Evolutionary conservation across 2,888 invertebrate genomes (phyloP).

Genomic region (Pomacea canaliculata): DNA sequence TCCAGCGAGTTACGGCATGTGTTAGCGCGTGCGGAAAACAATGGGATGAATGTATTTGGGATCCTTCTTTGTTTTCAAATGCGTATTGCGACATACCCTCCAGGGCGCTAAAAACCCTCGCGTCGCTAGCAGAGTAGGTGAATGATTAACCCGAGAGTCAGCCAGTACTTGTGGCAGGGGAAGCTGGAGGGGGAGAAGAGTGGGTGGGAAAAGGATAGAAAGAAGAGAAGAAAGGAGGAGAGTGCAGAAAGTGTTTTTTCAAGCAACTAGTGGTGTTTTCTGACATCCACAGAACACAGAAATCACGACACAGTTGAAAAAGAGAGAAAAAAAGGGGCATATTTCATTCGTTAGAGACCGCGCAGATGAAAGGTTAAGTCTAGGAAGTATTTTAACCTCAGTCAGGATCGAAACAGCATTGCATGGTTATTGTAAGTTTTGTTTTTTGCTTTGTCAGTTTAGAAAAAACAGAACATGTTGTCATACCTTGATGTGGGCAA

Average conservation of each 20-base stretch:
- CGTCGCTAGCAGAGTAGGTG: too few relatives aligned
- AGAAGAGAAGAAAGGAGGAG: not conserved
- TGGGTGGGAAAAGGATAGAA: not conserved
- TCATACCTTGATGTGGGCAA: too few relatives aligned
- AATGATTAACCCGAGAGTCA: not conserved
- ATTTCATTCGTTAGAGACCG: too few relatives aligned
- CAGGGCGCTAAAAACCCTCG: not conserved
- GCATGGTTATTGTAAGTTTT: too few relatives aligned
- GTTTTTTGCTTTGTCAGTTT: too few relatives aligned
- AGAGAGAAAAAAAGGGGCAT: not conserved
- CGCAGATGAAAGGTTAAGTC: too few relatives aligned
- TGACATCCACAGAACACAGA: too few relatives aligned
- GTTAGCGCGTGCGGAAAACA: conserved; percentile 22
- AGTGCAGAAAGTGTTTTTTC: not conserved
- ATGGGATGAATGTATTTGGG: conserved; percentile 19
- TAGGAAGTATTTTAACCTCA: too few relatives aligned
- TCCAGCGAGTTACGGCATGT: not conserved
- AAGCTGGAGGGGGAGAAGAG: not conserved
- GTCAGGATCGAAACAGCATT: too few relatives aligned
- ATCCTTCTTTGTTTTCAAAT: conserved; percentile 1
- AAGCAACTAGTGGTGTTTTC: too few relatives aligned
- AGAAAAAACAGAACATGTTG: too few relatives aligned
- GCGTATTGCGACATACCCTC: conserved; percentile 16
- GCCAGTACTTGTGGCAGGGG: too few relatives aligned
- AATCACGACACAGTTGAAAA: not conserved